A percentile compares a stretch with the other conserved stretches of the same genome.
Conservation (phyloP, 2,888 invertebrate genomes). For the Epirrhoe alternata region DNA sequence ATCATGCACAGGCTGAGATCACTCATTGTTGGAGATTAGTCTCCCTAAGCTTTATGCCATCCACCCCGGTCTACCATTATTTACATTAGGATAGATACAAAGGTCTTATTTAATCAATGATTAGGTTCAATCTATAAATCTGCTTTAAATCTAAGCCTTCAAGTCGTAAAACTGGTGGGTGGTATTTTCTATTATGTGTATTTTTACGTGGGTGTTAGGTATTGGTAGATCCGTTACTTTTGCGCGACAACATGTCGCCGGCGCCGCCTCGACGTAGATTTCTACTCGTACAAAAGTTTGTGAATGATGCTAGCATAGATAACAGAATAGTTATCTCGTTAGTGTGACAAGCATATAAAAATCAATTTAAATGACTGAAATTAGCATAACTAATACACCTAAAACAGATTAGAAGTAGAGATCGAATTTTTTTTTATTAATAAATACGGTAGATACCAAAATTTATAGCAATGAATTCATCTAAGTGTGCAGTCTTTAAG, state of each 20-base stretch:
- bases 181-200: conserved; percentile 28
- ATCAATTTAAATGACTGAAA: background rate
- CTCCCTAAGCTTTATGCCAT: no score
- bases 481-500: no score
- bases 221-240: conserved; percentile 58
- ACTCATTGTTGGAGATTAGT: no score
- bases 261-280: conserved; percentile 39
- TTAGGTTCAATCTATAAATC: no score
- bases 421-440: no score
- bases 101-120: no score
- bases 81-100: no score
- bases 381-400: no score
- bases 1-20: background rate
- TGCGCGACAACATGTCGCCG: conserved; percentile 47
- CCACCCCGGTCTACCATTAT: no score
- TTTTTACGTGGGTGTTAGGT: conserved; percentile 50
- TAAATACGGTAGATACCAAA: no score
- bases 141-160: conserved; percentile 2
- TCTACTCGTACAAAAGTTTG: conserved; percentile 37
- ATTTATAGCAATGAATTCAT: no score
- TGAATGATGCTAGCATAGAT: conserved; percentile 31
- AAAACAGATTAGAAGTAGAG: no score
- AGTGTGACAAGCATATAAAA: background rate
- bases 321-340: conserved; percentile 28
- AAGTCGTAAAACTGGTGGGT: conserved; percentile 19